Evolutionary conservation across 1,140 invertebrate species (phyloP).

Genomic region (Bicyclus anynana): DNA sequence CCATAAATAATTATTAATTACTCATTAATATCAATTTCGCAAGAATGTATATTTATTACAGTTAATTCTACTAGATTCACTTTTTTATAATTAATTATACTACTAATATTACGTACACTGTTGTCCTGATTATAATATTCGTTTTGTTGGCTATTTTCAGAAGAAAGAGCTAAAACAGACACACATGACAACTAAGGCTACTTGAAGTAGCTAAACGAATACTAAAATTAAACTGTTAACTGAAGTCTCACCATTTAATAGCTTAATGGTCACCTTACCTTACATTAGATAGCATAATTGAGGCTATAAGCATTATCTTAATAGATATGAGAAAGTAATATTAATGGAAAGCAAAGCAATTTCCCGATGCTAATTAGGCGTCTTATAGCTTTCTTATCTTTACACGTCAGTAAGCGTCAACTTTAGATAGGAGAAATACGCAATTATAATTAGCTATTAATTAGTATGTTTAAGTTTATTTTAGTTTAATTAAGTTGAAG

Average conservation of each 20-base stretch:
- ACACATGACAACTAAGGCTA: too few species aligned
- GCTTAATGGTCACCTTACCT: background rate
- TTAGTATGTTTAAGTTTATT: background rate
- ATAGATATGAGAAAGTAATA: slow-evolving; percentile 20
- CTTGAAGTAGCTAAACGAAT: too few species aligned
- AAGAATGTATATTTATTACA: too few species aligned
- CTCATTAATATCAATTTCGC: too few species aligned
- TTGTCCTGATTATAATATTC: too few species aligned
- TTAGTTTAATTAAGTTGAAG: background rate
- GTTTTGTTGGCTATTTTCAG: too few species aligned
- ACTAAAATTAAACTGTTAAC: background rate
- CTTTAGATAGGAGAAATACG: background rate
- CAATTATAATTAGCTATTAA: background rate
- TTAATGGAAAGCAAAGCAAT: slow-evolving; percentile 5
- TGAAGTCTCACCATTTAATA: background rate
- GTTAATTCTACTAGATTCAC: too few species aligned
- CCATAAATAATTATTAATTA: too few species aligned
- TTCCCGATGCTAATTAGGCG: slow-evolving; percentile 7
- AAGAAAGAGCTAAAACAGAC: too few species aligned
- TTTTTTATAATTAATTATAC: too few species aligned
- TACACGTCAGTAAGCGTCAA: background rate
- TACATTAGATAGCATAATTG: slow-evolving; percentile 20
- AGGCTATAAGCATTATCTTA: slow-evolving; percentile 15
- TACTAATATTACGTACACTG: too few species aligned
- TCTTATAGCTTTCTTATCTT: background rate